Evolutionary conservation across 2,797 vertebrate species (phyloP), one percentile per base, ranked within the genome.

Genomic region (Glossophaga mutica): DNA sequence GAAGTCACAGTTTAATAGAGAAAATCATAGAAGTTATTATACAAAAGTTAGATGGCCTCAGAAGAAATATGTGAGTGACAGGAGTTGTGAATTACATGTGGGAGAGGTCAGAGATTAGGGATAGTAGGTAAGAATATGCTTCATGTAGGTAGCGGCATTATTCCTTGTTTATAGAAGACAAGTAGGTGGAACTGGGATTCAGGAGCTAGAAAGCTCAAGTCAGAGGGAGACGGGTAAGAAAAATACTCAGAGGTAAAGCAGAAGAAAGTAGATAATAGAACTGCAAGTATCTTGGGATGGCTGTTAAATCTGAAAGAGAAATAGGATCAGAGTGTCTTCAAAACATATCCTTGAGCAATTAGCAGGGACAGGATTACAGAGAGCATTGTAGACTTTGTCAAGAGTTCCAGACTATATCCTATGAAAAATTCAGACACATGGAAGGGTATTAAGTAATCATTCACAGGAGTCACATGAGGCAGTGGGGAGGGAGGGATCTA

Each of bases 311-410:
- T 95, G 50, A 67, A 39, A 65, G 67, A 87, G 73, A 96, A 94
- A 89, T n/a, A 76, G 67, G 94, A 89, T 16, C 16, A 71, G 42
- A 79, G 18, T 85, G 26, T 37, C 74, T 34, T 88, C 91, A 93
- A 95, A 96, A 94, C 88, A 97, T 90, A 92, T 85, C 48, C 65
- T 68, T 81, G 68, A 93, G 50, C 77, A 46, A 90, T 70, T 70
- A 90, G 46, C 42, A 22, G 44, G 42, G 21, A 34, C n/a, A 44
- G 86, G 94, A 68, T 32, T 83, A 48, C 34, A 26, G n/a, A 82
- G 15, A 77, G 37, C 46, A 24, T 65, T 39, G 2, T 0, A 19
- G 71, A 96, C 24, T 16, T 39, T 62, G 68, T 82, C 85, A 79
- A 82, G 73, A 55, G 44, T 32, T 76, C 82, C 78, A 81, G 22